Base-by-base conservation (phyloP, 2,888 invertebrate genomes). In the Eucera pruinosa region DNA sequence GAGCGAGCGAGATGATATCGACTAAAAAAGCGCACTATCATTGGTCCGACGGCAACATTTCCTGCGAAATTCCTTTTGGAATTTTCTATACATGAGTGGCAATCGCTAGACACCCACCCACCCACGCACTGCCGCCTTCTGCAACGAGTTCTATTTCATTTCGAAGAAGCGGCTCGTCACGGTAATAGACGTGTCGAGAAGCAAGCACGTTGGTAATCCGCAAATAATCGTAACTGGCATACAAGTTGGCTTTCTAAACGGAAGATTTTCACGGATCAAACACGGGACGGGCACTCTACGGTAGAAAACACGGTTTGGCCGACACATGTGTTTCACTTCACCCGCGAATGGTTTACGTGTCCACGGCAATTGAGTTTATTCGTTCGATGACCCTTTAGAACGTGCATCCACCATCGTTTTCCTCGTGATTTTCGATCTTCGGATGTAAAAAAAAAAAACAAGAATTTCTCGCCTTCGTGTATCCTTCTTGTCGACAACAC, bases 101-200 rank as follows among this genome's bases (percentile, higher is more conserved):
- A 79, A 79, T 74, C 76, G 81, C 72, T 80, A 84, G 87, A 87
- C 85, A 86, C 84, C 87, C 87, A 90, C 88, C 87, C 90, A 90
- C 90, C 90, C 90, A 90, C 90, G 89, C 90, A 90, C 89, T 86
- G 84, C 86, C 88, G 89, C 88, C 88, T 88, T 88, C 86, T 85
- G 82, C 80, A 83, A 86, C 81, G 80, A 87, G 83, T 79, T 83
- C 84, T 87, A 89, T 83, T 85, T 84, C 84, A 79, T 84, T 82
- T 85, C 74, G 78, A 78, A 65, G 58, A 81, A 78, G 72, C 83
- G 75, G 81, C 82, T 82, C 80, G 84, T 86, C 83, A 81, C 85
- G 74, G 74, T 67, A 58, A 70, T 70, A 75, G 70, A 72, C 67
- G 72, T 82, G 80, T 80, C 78, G 73, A 69, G 60, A 65, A 54